These are phyloP conservation scores for Neoarius graeffei DNA, from an alignment of 2,113 vertebrate genomes.

Conservation along the genomic window DNA sequence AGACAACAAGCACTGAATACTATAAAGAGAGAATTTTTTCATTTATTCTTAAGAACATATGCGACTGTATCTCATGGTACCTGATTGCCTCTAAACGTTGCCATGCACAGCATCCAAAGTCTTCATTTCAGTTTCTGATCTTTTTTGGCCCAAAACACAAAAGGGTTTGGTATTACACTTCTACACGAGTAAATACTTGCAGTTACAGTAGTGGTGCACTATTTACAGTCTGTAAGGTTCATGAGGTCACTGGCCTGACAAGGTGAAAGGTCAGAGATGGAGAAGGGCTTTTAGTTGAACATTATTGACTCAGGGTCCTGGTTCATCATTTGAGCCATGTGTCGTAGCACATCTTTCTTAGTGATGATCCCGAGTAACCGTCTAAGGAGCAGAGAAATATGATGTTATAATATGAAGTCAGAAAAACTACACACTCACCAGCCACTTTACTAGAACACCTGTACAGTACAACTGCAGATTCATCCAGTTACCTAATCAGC, in stretches of 20 bases:
- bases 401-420: background rate
- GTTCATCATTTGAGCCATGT: constrained; percentile 99
- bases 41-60: background rate
- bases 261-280: background rate
- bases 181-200: constrained; percentile 31
- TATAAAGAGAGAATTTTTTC: background rate
- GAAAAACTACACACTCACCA: background rate
- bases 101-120: constrained; percentile 6
- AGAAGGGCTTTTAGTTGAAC: constrained; percentile 39
- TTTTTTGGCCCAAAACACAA: constrained; percentile 30
- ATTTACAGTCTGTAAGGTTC: constrained; percentile 44
- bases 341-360: constrained; percentile 96
- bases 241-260: constrained; percentile 1
- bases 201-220: constrained; percentile 51
- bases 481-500: background rate
- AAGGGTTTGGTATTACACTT: constrained; percentile 5
- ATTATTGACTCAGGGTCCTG: constrained; percentile 79
- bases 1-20: background rate
- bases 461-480: background rate
- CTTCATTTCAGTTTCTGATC: background rate
- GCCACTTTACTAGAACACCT: background rate
- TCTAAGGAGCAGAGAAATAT: constrained; percentile 52
- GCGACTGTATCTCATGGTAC: background rate
- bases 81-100: constrained; percentile 30
- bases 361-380: constrained; percentile 83